A percentile compares a stretch with the other conserved stretches of the same genome.
Evolutionary conservation across 1,140 invertebrate species (phyloP).

Genomic region (Neocloeon triangulifer): DNA sequence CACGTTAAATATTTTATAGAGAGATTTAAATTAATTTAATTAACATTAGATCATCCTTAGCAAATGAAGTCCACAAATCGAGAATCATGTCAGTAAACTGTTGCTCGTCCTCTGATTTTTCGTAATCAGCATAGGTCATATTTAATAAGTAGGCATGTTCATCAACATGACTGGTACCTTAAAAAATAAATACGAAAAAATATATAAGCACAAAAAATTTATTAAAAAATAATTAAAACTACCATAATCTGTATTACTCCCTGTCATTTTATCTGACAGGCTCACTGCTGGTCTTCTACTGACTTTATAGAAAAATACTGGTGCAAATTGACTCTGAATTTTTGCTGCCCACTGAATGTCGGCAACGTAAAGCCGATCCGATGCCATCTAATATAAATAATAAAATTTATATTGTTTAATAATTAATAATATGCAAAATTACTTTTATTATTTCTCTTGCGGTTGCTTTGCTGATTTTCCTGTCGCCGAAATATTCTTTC

Average conservation of each 20-base stretch:
- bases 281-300: conserved; percentile 25
- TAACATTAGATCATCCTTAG: conserved; percentile 23
- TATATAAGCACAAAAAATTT: too few species aligned
- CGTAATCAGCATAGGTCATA: conserved; percentile 13
- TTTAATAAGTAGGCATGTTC: conserved; percentile 22
- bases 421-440: too few species aligned
- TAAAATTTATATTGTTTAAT: too few species aligned
- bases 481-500: conserved; percentile 25
- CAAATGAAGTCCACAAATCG: conserved; percentile 26
- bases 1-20: too few species aligned
- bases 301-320: conserved; percentile 33
- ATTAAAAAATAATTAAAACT: too few species aligned
- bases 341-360: conserved; percentile 27
- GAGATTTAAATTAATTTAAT: conserved; percentile 3
- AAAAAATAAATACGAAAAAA: too few species aligned
- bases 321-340: conserved; percentile 25
- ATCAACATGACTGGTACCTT: conserved; percentile 36
- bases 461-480: conserved; percentile 21
- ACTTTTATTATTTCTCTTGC: conserved; percentile 11
- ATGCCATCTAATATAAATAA: too few species aligned
- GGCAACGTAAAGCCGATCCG: conserved; percentile 30
- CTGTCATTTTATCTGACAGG: conserved; percentile 20
- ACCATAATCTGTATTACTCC: conserved; percentile 27
- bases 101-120: conserved; percentile 17
- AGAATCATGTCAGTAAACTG: conserved; percentile 25